These are phyloP conservation scores for Crotophaga sulcirostris DNA, from an alignment of 2,113 vertebrate species.

Conservation along the genomic window DNA sequence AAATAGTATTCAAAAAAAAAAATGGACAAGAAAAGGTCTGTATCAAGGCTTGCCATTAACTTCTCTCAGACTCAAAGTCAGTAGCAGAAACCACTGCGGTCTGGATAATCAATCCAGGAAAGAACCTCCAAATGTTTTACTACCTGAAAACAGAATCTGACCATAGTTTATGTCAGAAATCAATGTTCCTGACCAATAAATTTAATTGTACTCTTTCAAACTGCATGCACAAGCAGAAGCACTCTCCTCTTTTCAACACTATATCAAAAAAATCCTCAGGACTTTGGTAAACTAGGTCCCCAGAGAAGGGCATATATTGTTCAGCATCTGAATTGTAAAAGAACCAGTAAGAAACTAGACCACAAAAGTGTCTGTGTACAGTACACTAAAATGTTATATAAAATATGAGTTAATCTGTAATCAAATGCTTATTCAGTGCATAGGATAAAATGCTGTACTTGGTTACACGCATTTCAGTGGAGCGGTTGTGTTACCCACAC, in stretches of 20 bases:
- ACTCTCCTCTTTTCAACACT: background rate
- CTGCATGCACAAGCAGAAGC: background rate
- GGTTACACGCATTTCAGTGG: background rate
- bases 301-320: background rate
- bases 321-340: background rate
- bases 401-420: background rate
- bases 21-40: background rate
- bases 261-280: background rate
- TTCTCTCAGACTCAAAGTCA: background rate
- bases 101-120: background rate
- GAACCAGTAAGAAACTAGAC: background rate
- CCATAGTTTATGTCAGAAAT: background rate
- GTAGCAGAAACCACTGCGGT: fast-evolving
- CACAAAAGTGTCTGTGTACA: background rate
- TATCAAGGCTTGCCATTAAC: background rate
- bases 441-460: background rate
- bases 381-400: background rate
- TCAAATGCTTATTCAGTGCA: background rate
- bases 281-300: background rate
- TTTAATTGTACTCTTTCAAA: background rate
- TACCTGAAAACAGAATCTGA: background rate
- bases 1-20: background rate
- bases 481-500: background rate
- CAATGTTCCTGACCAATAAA: background rate
- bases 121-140: background rate